Percentiles rank a stretch among this genome's conserved stretches.
phyloP scores from a whole-genome alignment of 1,140 invertebrate species.

The Aporrectodea caliginosa region DNA sequence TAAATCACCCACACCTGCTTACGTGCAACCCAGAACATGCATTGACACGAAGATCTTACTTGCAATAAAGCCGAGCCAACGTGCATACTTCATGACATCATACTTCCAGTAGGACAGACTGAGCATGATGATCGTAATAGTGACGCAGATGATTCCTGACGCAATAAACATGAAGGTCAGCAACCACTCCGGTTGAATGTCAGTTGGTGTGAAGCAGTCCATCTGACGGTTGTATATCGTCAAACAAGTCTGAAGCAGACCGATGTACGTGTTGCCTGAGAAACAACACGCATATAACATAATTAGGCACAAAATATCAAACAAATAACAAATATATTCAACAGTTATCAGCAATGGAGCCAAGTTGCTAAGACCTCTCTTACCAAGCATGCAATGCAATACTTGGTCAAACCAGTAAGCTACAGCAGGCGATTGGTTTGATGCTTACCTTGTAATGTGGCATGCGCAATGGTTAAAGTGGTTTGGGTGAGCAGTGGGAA shows the following conservation, averaged over 20 bases:
- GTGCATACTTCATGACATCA: constrained; percentile 82
- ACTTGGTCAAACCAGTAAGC: neutral
- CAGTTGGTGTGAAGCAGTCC: constrained; percentile 78
- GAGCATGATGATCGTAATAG: constrained; percentile 80
- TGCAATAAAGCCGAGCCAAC: constrained; percentile 92
- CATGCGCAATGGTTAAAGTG: no score
- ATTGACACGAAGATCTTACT: no score
- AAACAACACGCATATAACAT: constrained; percentile 20
- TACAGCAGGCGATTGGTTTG: no score
- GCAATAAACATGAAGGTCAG: constrained; percentile 85
- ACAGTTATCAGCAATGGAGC: no score
- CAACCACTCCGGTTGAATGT: constrained; percentile 79
- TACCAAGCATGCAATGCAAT: no score
- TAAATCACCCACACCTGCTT: no score
- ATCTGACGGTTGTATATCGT: constrained; percentile 82
- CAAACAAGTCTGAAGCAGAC: constrained; percentile 89
- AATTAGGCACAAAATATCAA: neutral
- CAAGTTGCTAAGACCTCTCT: no score
- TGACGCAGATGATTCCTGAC: constrained; percentile 86
- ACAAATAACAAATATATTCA: constrained; percentile 1
- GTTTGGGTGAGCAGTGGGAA: no score
- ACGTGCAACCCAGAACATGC: no score
- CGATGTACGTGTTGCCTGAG: constrained; percentile 66
- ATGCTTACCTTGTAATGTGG: no score
- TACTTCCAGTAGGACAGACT: constrained; percentile 84